phyloP scores from a whole-genome alignment of 1,140 invertebrate species.

The Platyura marginata region DNA sequence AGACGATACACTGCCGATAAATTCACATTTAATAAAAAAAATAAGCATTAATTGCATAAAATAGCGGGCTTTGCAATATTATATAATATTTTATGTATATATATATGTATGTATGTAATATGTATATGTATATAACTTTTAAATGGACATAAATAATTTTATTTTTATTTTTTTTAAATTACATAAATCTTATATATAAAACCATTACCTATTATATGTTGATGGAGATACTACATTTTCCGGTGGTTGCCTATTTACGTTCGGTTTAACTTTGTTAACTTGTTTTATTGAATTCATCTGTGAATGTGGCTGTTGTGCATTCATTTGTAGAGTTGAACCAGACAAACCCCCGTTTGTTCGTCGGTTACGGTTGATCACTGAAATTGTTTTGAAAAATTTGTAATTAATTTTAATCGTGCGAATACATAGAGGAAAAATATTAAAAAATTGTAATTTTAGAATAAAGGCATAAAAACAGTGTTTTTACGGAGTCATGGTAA shows the following conservation, averaged over 20 bases:
- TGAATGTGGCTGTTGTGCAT: constrained; percentile 35
- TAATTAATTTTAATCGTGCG: neutral
- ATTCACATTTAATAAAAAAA: neutral
- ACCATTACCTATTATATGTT: constrained; percentile 26
- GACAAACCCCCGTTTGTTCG: constrained; percentile 45
- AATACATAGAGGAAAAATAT: constrained; percentile 2
- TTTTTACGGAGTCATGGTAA: neutral
- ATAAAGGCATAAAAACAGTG: too few relatives aligned
- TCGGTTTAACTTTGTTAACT: constrained; percentile 73
- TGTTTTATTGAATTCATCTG: constrained; percentile 47
- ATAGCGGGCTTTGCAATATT: too few relatives aligned
- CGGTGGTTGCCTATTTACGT: constrained; percentile 49
- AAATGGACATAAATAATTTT: too few relatives aligned
- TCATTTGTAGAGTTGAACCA: constrained; percentile 39
- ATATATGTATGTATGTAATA: too few relatives aligned
- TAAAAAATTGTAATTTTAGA: too few relatives aligned
- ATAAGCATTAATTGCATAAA: neutral
- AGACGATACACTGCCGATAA: too few relatives aligned
- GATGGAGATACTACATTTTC: constrained; percentile 35
- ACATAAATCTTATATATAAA: too few relatives aligned
- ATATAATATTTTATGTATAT: too few relatives aligned
- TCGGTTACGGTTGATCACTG: constrained; percentile 53
- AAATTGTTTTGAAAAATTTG: constrained; percentile 12
- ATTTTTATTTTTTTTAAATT: too few relatives aligned
- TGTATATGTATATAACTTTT: too few relatives aligned